phyloP scores from a whole-genome alignment of 2,888 invertebrate species.

The Nasonovia ribisnigri region DNA sequence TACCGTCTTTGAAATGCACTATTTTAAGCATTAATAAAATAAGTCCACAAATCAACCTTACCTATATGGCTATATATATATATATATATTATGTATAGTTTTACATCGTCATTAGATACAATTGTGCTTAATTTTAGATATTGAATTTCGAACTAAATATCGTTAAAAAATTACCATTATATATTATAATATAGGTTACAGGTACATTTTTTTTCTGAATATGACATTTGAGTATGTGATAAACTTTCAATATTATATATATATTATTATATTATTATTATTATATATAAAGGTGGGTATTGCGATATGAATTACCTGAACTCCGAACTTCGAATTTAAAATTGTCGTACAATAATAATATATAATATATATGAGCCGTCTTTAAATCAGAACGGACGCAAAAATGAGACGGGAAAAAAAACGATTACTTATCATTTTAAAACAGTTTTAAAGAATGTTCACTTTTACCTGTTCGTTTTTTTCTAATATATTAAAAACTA shows the following conservation, averaged over 20 bases:
- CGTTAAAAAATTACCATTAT: neutral
- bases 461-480: neutral
- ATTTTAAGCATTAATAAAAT: too few relatives aligned
- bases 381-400: neutral
- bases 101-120: neutral
- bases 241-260: neutral
- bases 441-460: too few relatives aligned
- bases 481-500: neutral
- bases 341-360: neutral
- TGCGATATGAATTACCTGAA: neutral
- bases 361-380: neutral
- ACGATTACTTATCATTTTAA: too few relatives aligned
- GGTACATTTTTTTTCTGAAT: neutral
- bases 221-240: neutral
- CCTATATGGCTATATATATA: too few relatives aligned
- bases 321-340: neutral
- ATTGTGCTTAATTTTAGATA: neutral
- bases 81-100: too few relatives aligned
- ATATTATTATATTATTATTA: too few relatives aligned
- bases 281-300: too few relatives aligned
- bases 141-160: neutral
- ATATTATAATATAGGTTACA: neutral
- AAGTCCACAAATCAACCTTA: too few relatives aligned
- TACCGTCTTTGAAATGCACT: too few relatives aligned
- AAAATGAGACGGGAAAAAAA: too few relatives aligned